Conservation (phyloP, 2,113 vertebrate genomes). For the Paradoxurus hermaphroditus region DNA sequence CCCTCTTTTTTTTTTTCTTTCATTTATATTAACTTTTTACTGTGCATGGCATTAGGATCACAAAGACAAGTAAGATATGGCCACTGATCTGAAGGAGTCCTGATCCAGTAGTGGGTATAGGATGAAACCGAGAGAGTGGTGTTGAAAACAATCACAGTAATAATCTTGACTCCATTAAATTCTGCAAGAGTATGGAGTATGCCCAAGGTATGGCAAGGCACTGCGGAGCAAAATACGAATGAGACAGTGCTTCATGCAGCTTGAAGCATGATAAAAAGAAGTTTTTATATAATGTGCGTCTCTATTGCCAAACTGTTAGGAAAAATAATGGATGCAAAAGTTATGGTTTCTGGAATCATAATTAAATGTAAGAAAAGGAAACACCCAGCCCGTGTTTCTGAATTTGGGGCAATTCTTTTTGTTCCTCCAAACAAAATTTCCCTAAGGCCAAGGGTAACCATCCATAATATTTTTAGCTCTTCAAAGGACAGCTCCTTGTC, state of each 20-base stretch:
- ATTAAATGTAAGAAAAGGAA: not conserved
- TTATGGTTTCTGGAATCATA: not conserved
- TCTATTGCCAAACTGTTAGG: not conserved
- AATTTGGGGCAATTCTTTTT: not conserved
- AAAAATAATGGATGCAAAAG: not conserved
- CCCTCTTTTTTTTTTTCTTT: not conserved
- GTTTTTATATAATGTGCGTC: not conserved
- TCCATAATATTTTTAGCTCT: conserved; percentile 10
- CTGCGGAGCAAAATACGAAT: not conserved
- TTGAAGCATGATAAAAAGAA: not conserved
- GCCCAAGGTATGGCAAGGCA: not conserved
- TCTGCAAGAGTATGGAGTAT: not conserved
- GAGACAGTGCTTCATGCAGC: not conserved
- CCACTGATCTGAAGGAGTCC: not conserved
- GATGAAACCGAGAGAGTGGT: not conserved
- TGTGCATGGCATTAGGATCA: not conserved
- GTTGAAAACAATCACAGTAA: conserved; percentile 8
- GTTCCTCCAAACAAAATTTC: not conserved
- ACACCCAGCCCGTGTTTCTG: not conserved
- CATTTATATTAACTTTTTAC: not conserved
- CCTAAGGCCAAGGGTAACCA: not conserved
- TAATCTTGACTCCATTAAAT: not conserved
- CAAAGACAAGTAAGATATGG: not conserved
- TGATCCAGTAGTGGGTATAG: not conserved
- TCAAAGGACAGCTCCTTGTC: not conserved